Evolutionary conservation across 2,888 invertebrate species (phyloP).

Genomic region (Entomobrya multifasciata): DNA sequence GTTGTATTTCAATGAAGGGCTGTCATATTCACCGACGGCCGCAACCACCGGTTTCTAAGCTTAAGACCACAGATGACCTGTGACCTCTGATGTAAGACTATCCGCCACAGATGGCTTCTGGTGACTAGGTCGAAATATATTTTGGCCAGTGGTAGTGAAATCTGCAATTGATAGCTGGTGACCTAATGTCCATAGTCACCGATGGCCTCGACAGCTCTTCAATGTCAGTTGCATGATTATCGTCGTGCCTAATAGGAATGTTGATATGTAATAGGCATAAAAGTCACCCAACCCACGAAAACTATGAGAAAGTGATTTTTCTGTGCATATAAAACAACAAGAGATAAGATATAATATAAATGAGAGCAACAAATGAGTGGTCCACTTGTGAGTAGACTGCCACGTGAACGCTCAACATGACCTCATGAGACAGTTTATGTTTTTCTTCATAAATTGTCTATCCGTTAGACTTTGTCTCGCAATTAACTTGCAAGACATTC

Average conservation of each 20-base stretch:
- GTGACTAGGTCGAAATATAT: too few species aligned
- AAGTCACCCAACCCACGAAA: constrained; percentile 33
- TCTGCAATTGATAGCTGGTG: too few species aligned
- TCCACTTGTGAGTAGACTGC: constrained; percentile 36
- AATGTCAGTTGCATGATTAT: constrained; percentile 38
- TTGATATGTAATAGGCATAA: constrained; percentile 8
- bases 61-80: too few species aligned
- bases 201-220: too few species aligned
- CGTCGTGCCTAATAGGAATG: constrained; percentile 7
- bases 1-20: too few species aligned
- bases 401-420: constrained; percentile 59
- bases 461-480: background rate
- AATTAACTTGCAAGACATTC: too few species aligned
- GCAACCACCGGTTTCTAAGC: too few species aligned
- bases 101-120: too few species aligned
- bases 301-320: constrained; percentile 41
- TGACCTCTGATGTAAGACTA: too few species aligned
- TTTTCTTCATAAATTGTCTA: background rate
- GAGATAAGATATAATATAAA: constrained; percentile 22
- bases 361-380: constrained; percentile 21
- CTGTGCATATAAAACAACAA: background rate
- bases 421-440: constrained; percentile 49
- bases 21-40: too few species aligned
- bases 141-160: too few species aligned
- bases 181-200: too few species aligned